Evolutionary conservation across 1,140 invertebrate genomes (phyloP), one percentile per base, ranked within the genome.

Genomic region (Hestina assimilis): DNA sequence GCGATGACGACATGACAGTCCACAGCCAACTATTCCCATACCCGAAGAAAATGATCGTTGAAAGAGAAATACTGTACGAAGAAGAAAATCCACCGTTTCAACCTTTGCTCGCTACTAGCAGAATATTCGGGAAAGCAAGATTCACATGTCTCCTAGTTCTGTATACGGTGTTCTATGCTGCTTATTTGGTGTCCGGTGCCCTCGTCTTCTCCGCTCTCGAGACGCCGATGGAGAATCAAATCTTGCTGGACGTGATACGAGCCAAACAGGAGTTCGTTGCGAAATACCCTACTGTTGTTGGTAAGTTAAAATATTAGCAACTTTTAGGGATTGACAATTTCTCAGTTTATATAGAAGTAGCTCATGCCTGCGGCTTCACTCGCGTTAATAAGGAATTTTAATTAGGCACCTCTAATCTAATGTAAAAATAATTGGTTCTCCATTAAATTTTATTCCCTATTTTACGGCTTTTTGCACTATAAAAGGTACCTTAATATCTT

Each of bases 151-250:
- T 92, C 3, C 72, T 92, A 26, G 41, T 84, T 8, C 66, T 90
- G 17, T 93, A 92, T 56, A 67, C 92, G 5, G 70, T 94, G 0
- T 92, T 94, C 69, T 96, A 95, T 63, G 82, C 93, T 12, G 89
- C 91, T 4, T 96, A 94, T 79, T 87, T 96, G 52, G 83, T 93
- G 8, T 89, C 94, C 40, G 95, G 95, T 1, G 94, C 93, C 0
- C 81, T 93, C 23, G 91, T 96, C 23, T 96, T 96, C 81, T 93
- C 94, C 57, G 90, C 54, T 0, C 20, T 96, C 43, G 95, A 96
- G 83, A 90, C 91, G 1, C 93, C 94, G 0, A 69, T 91, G 38
- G 94, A 96, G 77, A 83, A 89, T 35, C 75, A 90, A 17, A 80
- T 92, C 1, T 87, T 90, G 38, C 71, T 89, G 8, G 83, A 90